Conservation (phyloP, 2,888 invertebrate species). For the Drosophila neotestacea region DNA sequence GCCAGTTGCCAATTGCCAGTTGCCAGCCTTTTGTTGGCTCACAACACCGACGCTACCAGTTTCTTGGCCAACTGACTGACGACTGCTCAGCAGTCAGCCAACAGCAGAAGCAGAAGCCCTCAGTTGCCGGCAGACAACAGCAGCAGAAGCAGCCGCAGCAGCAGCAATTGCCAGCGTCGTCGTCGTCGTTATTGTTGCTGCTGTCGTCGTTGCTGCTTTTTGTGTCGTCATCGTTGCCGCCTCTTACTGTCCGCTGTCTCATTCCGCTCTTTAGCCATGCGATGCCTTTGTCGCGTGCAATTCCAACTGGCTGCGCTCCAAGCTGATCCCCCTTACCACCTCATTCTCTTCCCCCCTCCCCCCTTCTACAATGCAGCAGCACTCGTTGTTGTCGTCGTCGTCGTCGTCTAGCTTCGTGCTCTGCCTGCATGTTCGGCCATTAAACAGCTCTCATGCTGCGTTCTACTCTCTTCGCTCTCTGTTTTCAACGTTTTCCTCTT, state of each 20-base stretch:
- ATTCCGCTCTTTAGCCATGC: constrained; percentile 25
- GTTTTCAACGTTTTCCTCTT: constrained; percentile 26
- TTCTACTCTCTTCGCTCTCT: constrained; percentile 32
- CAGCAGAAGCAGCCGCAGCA: constrained; percentile 38
- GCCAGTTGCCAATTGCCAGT: constrained; percentile 68
- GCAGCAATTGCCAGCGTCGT: constrained; percentile 31
- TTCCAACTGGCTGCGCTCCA: constrained; percentile 84
- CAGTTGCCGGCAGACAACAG: constrained; percentile 59
- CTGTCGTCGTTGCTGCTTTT: constrained; percentile 52
- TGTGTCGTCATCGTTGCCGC: constrained; percentile 70
- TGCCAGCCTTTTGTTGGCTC: constrained; percentile 80
- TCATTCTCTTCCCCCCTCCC: background rate
- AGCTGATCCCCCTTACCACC: constrained; percentile 55
- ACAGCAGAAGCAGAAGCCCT: constrained; percentile 76
- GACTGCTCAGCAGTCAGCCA: constrained; percentile 82
- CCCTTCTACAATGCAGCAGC: constrained; percentile 16
- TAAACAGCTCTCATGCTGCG: constrained; percentile 9
- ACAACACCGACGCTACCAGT: constrained; percentile 81
- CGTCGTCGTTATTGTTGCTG: constrained; percentile 17
- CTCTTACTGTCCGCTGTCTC: constrained; percentile 28
- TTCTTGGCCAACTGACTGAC: constrained; percentile 84
- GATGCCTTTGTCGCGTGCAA: constrained; percentile 61
- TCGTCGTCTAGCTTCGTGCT: constrained; percentile 57
- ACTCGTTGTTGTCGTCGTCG: constrained; percentile 8
- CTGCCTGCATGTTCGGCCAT: constrained; percentile 32